phyloP scores from a whole-genome alignment of 2,113 vertebrate genomes.

The Aphyosemion australe region DNA sequence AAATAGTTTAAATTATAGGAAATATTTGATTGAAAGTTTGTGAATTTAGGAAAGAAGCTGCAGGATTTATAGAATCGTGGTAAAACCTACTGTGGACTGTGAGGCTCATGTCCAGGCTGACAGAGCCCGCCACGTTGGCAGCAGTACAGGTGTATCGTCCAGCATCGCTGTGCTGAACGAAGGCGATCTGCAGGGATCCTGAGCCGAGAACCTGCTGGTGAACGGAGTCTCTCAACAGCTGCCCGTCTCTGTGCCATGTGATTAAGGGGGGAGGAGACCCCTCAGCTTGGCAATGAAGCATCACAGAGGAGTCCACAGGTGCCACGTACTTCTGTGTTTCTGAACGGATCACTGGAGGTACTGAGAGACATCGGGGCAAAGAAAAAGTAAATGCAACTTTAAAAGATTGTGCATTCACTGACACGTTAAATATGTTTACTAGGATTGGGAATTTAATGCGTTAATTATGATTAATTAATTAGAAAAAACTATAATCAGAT shows the following conservation, averaged over 20 bases:
- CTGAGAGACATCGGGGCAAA: slow-evolving; percentile 66
- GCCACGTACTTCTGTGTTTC: slow-evolving; percentile 74
- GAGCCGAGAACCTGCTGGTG: slow-evolving; percentile 83
- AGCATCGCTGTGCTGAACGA: slow-evolving; percentile 81
- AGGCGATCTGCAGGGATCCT: slow-evolving; percentile 88
- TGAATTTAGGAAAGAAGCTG: too few species aligned
- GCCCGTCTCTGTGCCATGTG: slow-evolving; percentile 88
- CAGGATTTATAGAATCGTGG: neutral
- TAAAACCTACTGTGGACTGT: slow-evolving; percentile 81
- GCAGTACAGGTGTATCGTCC: slow-evolving; percentile 89
- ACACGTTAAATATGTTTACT: too few species aligned
- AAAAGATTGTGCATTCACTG: neutral
- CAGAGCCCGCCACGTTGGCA: slow-evolving; percentile 85
- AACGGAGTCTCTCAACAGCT: slow-evolving; percentile 78
- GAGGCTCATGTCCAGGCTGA: slow-evolving; percentile 78
- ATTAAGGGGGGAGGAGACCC: slow-evolving; percentile 86
- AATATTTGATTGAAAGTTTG: too few species aligned
- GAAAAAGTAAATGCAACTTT: neutral
- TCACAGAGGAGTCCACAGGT: slow-evolving; percentile 85
- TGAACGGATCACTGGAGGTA: slow-evolving; percentile 86
- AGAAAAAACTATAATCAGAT: too few species aligned
- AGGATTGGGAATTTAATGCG: too few species aligned
- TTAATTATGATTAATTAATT: too few species aligned
- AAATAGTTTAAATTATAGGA: neutral
- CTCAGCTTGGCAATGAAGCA: slow-evolving; percentile 83